Evolutionary conservation across 2,797 vertebrate genomes (phyloP).

Genomic region (Mustela erminea): DNA sequence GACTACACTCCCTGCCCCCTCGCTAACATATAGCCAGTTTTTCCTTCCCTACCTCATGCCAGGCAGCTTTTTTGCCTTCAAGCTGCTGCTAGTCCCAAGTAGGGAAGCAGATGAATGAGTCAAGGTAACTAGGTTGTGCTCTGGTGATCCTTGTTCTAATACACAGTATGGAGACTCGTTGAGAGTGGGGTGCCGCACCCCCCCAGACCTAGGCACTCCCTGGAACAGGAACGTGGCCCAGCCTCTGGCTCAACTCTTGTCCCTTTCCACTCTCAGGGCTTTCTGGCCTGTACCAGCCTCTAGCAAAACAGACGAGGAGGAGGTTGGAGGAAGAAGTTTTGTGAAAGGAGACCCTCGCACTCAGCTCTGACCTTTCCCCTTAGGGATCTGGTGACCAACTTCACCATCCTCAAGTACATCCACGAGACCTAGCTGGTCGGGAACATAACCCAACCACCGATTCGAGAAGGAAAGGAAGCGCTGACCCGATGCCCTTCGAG

Average conservation of each 20-base stretch:
- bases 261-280: slow-evolving; percentile 83
- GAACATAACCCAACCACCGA: slow-evolving; percentile 91
- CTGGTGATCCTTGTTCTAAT: background rate
- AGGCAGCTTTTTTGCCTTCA: background rate
- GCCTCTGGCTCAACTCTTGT: background rate
- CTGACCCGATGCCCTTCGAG: too few species aligned
- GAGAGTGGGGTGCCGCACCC: background rate
- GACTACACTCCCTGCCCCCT: background rate
- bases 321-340: slow-evolving; percentile 80
- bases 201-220: background rate
- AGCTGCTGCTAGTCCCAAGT: background rate
- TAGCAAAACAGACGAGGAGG: slow-evolving; percentile 88
- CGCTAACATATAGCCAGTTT: background rate
- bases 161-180: background rate
- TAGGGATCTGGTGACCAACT: slow-evolving; percentile 91
- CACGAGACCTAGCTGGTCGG: slow-evolving; percentile 88
- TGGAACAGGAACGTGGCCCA: background rate
- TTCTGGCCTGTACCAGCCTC: slow-evolving; percentile 89
- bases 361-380: background rate
- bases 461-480: slow-evolving; percentile 82
- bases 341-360: background rate
- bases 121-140: background rate
- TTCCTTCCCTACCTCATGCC: background rate
- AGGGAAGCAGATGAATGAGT: background rate
- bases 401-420: slow-evolving; percentile 91